Evolutionary conservation across 2,888 invertebrate species (phyloP), one percentile per base, ranked within the genome.

Genomic region (Andrena hattorfiana): DNA sequence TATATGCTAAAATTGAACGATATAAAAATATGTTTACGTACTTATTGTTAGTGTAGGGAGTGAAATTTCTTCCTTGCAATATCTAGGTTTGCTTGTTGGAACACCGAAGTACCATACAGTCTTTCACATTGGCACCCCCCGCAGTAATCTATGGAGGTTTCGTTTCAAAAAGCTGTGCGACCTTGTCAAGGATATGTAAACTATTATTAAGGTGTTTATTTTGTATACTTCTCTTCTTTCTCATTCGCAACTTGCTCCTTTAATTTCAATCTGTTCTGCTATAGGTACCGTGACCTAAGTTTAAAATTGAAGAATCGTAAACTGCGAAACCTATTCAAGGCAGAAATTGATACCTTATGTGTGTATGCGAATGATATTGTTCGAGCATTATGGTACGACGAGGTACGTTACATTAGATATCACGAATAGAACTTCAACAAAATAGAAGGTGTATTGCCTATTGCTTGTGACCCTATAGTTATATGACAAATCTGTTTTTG

Each of bases 61-160:
- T 32, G 32, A 73, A 23, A 42, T 56, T 63, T 51, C 16, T 32
- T 23, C 32, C 35, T 51, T 54, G 20, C 49, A 51, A 63, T 64
- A 54, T 5, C 49, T 77, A 90, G 87, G 78, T 90, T 35, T 85
- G 78, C 71, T 67, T 60, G 42, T 81, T 93, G n/a, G 90, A 92
- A 79, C 79, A 35, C 20, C 83, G 62, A 4, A 89, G 87, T 70
- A 68, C 73, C n/a, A 26, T 91, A 20, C 68, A 75, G n/a, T 83
- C 87, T n/a, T 89, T 90, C 83, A 92, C 92, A 26, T 60, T 94
- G 1, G 91, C 94, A 62, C 92, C 94, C 0, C 64, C 92, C 8
- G 78, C 89, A 20, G 87, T 94, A 4, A 89, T 94, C 78, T 93
- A 94, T 78, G 92, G 91, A 26, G 82, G 90, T 79, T 91, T 94